These are phyloP conservation scores for Struthidea cinerea DNA, from an alignment of 2,113 vertebrate species.

Conservation along the genomic window DNA sequence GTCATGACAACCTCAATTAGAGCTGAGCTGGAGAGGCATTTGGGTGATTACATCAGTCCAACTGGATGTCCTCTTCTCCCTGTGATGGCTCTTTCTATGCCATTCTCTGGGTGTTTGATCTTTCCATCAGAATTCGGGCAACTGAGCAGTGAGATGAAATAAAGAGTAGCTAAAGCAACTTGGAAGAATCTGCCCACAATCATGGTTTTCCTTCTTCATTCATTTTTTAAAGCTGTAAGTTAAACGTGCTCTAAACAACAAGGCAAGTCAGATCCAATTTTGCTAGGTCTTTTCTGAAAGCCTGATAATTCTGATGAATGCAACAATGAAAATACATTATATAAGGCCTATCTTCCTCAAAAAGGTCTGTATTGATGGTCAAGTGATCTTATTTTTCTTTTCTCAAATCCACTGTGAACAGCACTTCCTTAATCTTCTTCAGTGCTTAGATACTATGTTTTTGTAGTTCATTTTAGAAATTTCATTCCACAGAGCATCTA, in stretches of 20 bases:
- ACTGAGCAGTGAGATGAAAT: conserved; percentile 4
- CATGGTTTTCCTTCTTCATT: conserved; percentile 46
- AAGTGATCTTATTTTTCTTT: neutral
- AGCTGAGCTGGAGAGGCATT: neutral
- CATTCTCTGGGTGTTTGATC: conserved; percentile 35
- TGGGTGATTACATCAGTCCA: conserved; percentile 42
- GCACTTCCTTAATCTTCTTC: neutral
- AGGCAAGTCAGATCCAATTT: neutral
- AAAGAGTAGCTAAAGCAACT: conserved; percentile 9
- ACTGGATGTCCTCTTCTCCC: conserved; percentile 24
- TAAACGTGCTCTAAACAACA: conserved; percentile 35
- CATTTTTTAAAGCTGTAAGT: conserved; percentile 29
- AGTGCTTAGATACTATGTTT: neutral
- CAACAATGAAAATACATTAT: conserved; percentile 13
- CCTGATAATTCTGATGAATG: neutral
- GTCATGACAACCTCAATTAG: conserved; percentile 51
- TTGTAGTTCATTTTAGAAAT: neutral
- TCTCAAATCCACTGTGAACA: neutral
- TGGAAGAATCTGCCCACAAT: conserved; percentile 17
- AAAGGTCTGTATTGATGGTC: neutral
- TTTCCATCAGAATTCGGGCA: neutral
- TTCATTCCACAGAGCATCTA: neutral
- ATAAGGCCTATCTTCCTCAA: neutral
- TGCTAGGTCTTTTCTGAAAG: neutral
- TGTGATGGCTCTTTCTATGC: conserved; percentile 29